Conservation (phyloP, 1,140 invertebrate genomes). For the Heliothis subflexa region DNA sequence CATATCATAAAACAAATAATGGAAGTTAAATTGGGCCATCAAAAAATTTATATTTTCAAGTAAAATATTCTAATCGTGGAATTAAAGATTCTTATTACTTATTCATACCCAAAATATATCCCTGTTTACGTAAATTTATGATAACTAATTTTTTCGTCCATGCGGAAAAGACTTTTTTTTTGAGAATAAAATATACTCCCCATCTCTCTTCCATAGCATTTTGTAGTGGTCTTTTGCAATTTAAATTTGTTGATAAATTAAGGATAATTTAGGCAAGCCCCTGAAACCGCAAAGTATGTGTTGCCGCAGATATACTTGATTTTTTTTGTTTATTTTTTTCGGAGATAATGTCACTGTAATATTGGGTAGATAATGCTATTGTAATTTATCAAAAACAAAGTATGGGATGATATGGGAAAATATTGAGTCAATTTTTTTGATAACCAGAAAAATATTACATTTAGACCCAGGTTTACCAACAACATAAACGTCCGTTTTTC, state of each 20-base stretch:
- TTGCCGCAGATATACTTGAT: not conserved
- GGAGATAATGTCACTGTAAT: not conserved
- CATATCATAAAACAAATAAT: not conserved
- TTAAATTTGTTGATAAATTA: conserved; percentile 24
- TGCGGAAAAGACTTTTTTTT: conserved; percentile 26
- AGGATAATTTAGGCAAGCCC: conserved; percentile 1
- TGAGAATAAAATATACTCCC: conserved; percentile 12
- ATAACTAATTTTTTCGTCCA: conserved; percentile 53
- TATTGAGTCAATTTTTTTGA: too few species aligned
- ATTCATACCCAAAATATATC: conserved; percentile 50
- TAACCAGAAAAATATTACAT: too few species aligned
- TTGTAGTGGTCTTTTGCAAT: conserved; percentile 1
- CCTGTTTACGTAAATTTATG: conserved; percentile 56
- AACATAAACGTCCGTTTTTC: too few species aligned
- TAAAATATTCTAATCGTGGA: conserved; percentile 45
- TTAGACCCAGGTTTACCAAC: too few species aligned
- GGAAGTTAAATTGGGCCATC: not conserved
- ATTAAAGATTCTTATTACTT: conserved; percentile 46
- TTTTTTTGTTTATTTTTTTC: not conserved
- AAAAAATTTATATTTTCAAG: not conserved
- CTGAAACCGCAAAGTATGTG: not conserved
- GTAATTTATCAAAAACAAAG: too few species aligned
- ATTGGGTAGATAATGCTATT: too few species aligned
- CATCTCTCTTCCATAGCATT: not conserved
- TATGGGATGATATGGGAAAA: too few species aligned